These are phyloP conservation scores for Caiman crocodilus DNA, from an alignment of 2,797 vertebrate species.

Conservation along the genomic window DNA sequence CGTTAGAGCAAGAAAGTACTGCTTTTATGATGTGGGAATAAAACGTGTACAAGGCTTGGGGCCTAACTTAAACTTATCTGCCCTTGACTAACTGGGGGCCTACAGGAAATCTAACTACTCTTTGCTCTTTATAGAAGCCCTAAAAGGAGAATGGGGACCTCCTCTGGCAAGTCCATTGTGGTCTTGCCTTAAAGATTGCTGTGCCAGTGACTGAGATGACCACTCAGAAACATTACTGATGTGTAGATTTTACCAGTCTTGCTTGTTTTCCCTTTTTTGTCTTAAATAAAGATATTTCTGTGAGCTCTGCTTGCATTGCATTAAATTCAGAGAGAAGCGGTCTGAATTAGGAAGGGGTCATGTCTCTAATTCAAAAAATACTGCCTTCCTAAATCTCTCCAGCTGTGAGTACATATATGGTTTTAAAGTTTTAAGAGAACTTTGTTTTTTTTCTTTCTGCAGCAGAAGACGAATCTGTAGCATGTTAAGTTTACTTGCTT, in stretches of 20 bases:
- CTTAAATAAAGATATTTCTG: neutral
- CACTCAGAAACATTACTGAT: neutral
- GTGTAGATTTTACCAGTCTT: neutral
- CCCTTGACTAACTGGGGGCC: neutral
- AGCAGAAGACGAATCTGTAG: neutral
- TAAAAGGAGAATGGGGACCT: neutral
- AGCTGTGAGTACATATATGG: neutral
- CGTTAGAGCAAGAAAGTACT: neutral
- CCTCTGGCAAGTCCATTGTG: neutral
- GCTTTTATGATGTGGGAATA: neutral
- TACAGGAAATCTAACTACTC: neutral
- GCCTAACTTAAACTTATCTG: neutral
- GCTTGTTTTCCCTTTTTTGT: neutral
- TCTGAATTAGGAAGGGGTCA: slow-evolving; percentile 41
- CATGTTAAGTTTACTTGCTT: neutral
- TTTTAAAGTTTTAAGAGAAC: slow-evolving; percentile 9
- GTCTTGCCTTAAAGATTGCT: neutral
- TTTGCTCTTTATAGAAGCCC: neutral
- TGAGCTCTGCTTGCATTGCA: slow-evolving; percentile 22
- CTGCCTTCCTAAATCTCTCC: slow-evolving; percentile 5
- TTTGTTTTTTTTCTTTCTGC: neutral
- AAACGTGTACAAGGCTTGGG: neutral
- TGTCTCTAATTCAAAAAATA: slow-evolving; percentile 13
- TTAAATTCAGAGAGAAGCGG: slow-evolving; percentile 55
- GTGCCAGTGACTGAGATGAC: too few species aligned